A percentile compares a stretch with the other conserved stretches of the same genome.
These are phyloP conservation scores for Nasonovia ribisnigri DNA, from an alignment of 2,888 invertebrate genomes.

Conservation along the genomic window DNA sequence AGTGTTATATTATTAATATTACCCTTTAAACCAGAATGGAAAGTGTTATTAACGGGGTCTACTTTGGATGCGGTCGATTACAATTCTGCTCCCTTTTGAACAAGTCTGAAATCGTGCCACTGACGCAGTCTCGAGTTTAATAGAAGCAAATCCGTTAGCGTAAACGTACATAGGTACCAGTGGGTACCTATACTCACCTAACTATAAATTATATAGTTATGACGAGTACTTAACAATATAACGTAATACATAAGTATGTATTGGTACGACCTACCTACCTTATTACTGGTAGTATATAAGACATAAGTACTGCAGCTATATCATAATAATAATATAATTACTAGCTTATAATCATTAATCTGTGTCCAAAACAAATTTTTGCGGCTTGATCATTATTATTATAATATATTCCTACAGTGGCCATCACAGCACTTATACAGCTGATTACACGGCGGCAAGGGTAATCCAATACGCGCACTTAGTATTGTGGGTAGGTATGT, in stretches of 20 bases:
- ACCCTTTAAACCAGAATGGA: not conserved
- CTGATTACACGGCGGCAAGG: not conserved
- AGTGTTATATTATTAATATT: not conserved
- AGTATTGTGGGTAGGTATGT: not conserved
- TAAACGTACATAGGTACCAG: not conserved
- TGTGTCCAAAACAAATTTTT: conserved; percentile 14
- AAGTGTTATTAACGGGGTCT: not conserved
- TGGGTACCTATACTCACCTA: not conserved
- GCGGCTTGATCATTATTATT: not conserved
- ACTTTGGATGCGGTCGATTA: not conserved
- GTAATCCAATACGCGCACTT: not conserved
- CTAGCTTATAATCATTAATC: conserved; percentile 17
- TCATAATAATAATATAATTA: conserved; percentile 22
- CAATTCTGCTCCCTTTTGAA: not conserved
- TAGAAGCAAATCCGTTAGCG: not conserved
- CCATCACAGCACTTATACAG: not conserved
- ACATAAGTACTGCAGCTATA: not conserved
- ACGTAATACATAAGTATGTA: not conserved
- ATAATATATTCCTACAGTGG: not conserved
- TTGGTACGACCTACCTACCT: not conserved
- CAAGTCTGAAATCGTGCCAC: not conserved
- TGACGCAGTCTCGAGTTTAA: not conserved
- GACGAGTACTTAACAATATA: not conserved
- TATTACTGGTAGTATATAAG: not conserved
- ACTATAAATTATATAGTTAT: not conserved